Conservation (phyloP, 2,888 invertebrate species). For the Incurvaria masculella region DNA sequence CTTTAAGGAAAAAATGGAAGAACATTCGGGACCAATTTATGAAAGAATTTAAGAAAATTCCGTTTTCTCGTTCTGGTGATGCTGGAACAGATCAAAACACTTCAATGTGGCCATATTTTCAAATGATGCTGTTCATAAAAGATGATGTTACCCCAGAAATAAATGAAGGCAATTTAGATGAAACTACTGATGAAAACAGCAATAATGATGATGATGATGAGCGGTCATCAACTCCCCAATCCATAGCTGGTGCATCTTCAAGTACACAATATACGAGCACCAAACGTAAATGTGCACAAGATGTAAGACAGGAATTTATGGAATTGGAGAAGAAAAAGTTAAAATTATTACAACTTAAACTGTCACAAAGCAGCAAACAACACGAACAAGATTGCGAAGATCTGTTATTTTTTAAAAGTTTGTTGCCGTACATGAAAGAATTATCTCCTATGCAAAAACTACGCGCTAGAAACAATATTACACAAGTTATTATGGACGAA, state of each 20-base stretch:
- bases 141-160: too few species aligned
- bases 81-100: too few species aligned
- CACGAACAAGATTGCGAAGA: conserved; percentile 18
- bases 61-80: too few species aligned
- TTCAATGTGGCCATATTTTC: too few species aligned
- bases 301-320: conserved; percentile 20
- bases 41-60: too few species aligned
- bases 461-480: conserved; percentile 20
- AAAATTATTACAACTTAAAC: conserved; percentile 20
- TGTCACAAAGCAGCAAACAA: conserved; percentile 19
- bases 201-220: too few species aligned
- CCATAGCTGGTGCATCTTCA: conserved; percentile 18
- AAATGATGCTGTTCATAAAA: too few species aligned
- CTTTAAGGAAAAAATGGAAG: too few species aligned
- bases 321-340: conserved; percentile 21
- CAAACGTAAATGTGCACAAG: conserved; percentile 20
- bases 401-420: conserved; percentile 19
- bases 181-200: too few species aligned
- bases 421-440: conserved; percentile 20
- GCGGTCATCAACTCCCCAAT: conserved; percentile 14
- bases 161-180: too few species aligned
- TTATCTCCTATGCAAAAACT: conserved; percentile 21
- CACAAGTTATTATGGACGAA: conserved; percentile 19
- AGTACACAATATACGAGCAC: conserved; percentile 19
- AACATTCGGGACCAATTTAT: too few species aligned